Conservation (phyloP, 2,888 invertebrate species). For the Spodoptera exigua region DNA sequence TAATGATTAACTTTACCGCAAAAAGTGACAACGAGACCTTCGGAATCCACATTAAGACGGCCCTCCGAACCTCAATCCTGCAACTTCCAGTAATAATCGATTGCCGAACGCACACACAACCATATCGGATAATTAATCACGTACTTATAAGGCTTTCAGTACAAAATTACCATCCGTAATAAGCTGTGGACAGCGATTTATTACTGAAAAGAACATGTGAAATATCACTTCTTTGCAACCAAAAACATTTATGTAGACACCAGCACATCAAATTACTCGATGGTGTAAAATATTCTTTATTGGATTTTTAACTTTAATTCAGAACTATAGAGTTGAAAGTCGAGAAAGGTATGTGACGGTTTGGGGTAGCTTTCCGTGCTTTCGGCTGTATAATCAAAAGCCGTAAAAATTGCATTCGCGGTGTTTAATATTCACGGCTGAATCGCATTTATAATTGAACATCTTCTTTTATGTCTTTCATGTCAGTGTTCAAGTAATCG, state of each 20-base stretch:
- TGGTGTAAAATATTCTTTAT: too few species aligned
- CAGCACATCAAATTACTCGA: too few species aligned
- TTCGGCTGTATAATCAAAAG: constrained; percentile 21
- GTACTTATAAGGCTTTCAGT: constrained; percentile 71
- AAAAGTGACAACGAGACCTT: constrained; percentile 61
- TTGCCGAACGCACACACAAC: constrained; percentile 67
- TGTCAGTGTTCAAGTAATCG: constrained; percentile 27
- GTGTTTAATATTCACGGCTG: constrained; percentile 36
- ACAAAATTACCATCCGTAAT: constrained; percentile 74
- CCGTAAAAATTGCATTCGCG: constrained; percentile 53
- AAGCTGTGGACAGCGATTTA: constrained; percentile 73
- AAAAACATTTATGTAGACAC: constrained; percentile 40
- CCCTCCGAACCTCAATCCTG: constrained; percentile 57
- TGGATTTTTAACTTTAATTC: too few species aligned
- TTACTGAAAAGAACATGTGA: constrained; percentile 60
- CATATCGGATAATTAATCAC: constrained; percentile 80
- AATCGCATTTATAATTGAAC: constrained; percentile 44
- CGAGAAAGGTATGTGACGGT: too few species aligned
- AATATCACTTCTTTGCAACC: constrained; percentile 42
- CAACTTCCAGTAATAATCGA: constrained; percentile 69
- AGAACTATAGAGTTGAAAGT: too few species aligned
- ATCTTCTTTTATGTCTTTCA: constrained; percentile 35
- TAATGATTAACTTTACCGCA: constrained; percentile 58
- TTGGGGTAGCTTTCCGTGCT: too few species aligned
- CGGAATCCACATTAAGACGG: constrained; percentile 63